Evolutionary conservation across 2,113 vertebrate genomes (phyloP), one percentile per base, ranked within the genome.

Genomic region (Anarrhichthys ocellatus): DNA sequence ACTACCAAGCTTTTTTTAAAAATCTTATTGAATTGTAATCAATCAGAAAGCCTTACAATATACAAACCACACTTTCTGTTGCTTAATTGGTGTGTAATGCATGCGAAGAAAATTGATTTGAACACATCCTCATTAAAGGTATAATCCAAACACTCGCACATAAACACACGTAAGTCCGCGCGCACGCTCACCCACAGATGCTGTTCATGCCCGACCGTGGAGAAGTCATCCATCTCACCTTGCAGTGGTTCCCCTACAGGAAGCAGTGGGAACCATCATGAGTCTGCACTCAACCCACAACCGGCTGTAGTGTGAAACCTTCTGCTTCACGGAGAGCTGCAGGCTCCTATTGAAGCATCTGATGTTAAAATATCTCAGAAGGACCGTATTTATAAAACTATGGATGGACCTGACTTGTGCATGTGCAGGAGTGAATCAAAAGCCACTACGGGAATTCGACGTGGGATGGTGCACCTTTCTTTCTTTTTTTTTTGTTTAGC

Each of bases 271-370:
- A 34, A 81, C 69, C 27, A 27, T 76, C 62, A 80, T 44, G 54
- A 84, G 81, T 90, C 81, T 91, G 81, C 44, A 4, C 79, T 84
- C 87, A 87, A 56, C 88, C 89, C 81, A 88, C 87, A 81, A 65
- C 78, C 80, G 81, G 78, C 85, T 90, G 85, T 84, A 77, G 75
- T 89, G 76, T 88, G 89, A 87, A 87, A 84, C 36, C 42, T 48
- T 80, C 65, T 66, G 34, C 44, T 73, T 68, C 50, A 22, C 40
- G 67, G 17, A 79, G 73, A 52, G 52, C 56, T 78, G 80, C 52
- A 76, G 22, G 22, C 58, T 59, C 56, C 2, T 18, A 58, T 15
- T 65, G 5, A 74, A 69, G 73, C 34, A 40, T 42, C 9, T 22
- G 34, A 68, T 74, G 17, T 34, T 52, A 50, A 34, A 42, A 59